Conservation (phyloP, 2,888 invertebrate species). For the Ophion ellenae region DNA sequence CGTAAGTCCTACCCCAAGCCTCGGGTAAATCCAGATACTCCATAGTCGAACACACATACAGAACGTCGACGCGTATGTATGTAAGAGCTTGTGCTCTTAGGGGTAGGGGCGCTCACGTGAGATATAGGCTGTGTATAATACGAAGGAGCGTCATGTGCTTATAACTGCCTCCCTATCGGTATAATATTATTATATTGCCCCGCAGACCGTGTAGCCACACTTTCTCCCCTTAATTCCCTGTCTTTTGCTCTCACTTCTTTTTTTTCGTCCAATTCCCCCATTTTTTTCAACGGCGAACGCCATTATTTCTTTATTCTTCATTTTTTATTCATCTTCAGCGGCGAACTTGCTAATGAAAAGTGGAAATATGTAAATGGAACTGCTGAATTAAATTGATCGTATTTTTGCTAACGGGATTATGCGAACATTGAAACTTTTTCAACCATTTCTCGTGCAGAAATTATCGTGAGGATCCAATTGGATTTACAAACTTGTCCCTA, state of each 20-base stretch:
- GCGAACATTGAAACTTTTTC: neutral
- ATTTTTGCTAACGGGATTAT: neutral
- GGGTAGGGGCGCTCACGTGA: constrained; percentile 29
- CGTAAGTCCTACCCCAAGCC: constrained; percentile 61
- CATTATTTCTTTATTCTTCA: neutral
- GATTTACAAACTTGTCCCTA: no score
- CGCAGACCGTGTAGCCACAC: constrained; percentile 63
- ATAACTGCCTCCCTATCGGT: constrained; percentile 80
- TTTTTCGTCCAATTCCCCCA: neutral
- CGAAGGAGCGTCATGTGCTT: constrained; percentile 81
- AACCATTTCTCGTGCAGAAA: no score
- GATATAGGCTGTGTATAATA: constrained; percentile 76
- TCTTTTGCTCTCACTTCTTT: neutral
- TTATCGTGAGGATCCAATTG: no score
- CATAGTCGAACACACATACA: constrained; percentile 48
- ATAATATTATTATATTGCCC: constrained; percentile 80
- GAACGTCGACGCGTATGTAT: constrained; percentile 20
- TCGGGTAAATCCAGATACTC: constrained; percentile 55
- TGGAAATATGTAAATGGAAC: neutral
- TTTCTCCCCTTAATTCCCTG: constrained; percentile 29
- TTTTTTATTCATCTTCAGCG: constrained; percentile 9
- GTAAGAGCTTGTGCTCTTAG: constrained; percentile 52
- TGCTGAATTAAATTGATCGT: neutral
- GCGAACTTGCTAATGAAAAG: neutral
- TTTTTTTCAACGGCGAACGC: neutral